Evolutionary conservation across 2,888 invertebrate species (phyloP).

Genomic region (Boloria selene): DNA sequence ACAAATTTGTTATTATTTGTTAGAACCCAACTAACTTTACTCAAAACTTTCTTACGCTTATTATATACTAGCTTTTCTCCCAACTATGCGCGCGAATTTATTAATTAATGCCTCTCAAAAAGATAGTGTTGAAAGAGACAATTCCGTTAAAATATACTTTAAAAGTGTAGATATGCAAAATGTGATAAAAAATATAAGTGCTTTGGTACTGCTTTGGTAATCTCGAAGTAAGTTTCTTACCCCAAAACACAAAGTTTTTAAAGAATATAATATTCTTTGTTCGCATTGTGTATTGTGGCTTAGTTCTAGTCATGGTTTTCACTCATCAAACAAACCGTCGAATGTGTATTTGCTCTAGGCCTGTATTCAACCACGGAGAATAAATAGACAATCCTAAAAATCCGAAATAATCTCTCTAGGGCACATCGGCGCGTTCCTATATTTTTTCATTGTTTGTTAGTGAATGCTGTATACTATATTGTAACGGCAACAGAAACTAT

Average conservation of each 20-base stretch:
- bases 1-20: constrained; percentile 26
- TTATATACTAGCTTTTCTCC: neutral
- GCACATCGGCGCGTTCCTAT: neutral
- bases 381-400: constrained; percentile 13
- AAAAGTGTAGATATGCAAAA: too few relatives aligned
- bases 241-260: too few relatives aligned
- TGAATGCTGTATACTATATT: constrained; percentile 1
- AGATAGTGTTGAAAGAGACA: too few relatives aligned
- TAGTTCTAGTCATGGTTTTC: constrained; percentile 2
- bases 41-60: neutral
- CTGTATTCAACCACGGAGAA: constrained; percentile 5
- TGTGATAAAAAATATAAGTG: too few relatives aligned
- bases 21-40: constrained; percentile 1
- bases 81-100: too few relatives aligned
- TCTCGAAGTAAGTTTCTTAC: too few relatives aligned
- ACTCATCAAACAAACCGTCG: neutral
- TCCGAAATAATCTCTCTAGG: constrained; percentile 4
- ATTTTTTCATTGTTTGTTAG: constrained; percentile 16
- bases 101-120: too few relatives aligned
- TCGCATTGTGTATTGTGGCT: neutral
- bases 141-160: too few relatives aligned
- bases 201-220: too few relatives aligned
- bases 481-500: constrained; percentile 2
- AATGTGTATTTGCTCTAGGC: neutral
- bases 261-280: neutral